Base-by-base conservation (phyloP, 2,113 vertebrate genomes). In the Coreoperca whiteheadi region DNA sequence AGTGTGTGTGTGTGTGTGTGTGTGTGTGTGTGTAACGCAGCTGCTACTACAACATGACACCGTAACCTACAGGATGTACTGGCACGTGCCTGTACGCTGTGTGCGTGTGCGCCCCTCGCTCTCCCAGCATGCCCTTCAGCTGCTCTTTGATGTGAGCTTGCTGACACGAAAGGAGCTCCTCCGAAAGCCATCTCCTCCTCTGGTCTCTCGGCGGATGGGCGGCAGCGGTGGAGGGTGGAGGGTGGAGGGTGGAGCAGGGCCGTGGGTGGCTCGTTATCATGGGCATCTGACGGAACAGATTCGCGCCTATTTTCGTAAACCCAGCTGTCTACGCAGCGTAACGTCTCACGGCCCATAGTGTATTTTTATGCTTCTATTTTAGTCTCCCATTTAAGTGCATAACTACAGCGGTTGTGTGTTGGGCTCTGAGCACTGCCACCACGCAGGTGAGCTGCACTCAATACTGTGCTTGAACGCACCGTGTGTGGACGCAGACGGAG, bases 101-200 rank as follows among this genome's bases (percentile, higher is more conserved):
- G 21, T 79, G 61, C 48, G 63, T 53, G 79, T n/a, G 63, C n/a
- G 59, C 9, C 9, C 18, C 34, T 57, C 6, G 4, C 60, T 77
- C 84, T 74, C 81, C 79, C 66, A 85, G 71, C 76, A 87, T 37
- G 77, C 77, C 69, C 81, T 89, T 82, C 82, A 86, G 79, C 64
- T 1, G 46, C 76, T 79, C 81, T 90, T 84, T 90, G 89, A 92
- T 89, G 72, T 82, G 67, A 75, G 83, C 68, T 66, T 48, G 21
- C 64, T 70, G 82, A 88, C 82, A 82, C 79, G 82, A 77, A n/a
- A 85, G 83, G 74, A 79, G 73, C 25, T 80, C 48, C 48, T 82
- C 78, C 72, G 79, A 75, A 84, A 81, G 77, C 51, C 1, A 16
- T 67, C 81, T 70, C 57, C 41, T 82, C 68, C 73, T 80, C 41